Conservation (phyloP, 2,888 invertebrate species). For the Ochropacha duplaris region DNA sequence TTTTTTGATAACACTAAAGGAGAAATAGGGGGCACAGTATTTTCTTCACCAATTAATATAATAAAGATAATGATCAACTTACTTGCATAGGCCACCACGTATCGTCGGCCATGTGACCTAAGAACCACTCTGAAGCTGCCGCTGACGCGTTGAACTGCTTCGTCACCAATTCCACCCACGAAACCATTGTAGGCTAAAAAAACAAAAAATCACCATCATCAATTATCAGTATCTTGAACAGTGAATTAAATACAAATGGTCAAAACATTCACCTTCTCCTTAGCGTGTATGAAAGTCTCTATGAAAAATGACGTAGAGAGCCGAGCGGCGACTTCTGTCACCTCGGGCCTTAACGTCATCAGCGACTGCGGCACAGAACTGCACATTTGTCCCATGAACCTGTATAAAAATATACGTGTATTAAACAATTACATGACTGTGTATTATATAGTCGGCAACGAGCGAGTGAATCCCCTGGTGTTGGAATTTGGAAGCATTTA, state of each 20-base stretch:
- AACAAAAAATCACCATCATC: background rate
- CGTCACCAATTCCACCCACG: constrained; percentile 97
- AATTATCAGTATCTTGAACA: no score
- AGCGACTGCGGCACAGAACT: constrained; percentile 96
- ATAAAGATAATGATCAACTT: constrained; percentile 17
- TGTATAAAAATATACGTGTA: constrained; percentile 50
- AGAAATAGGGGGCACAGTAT: no score
- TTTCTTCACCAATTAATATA: no score
- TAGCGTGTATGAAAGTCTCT: constrained; percentile 98
- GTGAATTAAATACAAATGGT: background rate
- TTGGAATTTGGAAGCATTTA: no score
- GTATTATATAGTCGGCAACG: no score
- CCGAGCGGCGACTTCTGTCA: constrained; percentile 93
- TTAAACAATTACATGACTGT: no score
- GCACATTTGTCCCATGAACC: constrained; percentile 98
- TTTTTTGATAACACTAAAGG: no score
- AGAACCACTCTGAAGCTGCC: constrained; percentile 95
- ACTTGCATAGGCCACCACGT: constrained; percentile 98
- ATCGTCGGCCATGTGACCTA: constrained; percentile 95
- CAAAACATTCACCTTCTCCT: constrained; percentile 89
- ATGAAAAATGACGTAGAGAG: constrained; percentile 97
- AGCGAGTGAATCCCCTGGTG: no score
- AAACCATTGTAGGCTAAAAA: constrained; percentile 94
- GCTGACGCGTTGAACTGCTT: constrained; percentile 97
- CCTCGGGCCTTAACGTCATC: constrained; percentile 88